Percentiles rank a stretch among this genome's conserved stretches.
These are phyloP conservation scores for Euleptes europaea DNA, from an alignment of 2,113 vertebrate species.

Conservation along the genomic window DNA sequence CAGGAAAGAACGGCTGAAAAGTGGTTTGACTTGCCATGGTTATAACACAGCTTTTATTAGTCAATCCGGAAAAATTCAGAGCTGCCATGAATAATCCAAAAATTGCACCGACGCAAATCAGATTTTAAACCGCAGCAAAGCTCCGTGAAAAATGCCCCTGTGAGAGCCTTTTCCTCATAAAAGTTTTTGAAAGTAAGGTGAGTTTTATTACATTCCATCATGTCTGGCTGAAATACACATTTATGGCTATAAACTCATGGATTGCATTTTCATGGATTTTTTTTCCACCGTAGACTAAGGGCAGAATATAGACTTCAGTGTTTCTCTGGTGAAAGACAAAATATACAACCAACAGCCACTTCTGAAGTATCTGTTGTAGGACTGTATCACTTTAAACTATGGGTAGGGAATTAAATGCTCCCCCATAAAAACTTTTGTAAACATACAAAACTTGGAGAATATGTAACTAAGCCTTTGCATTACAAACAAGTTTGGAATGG, in stretches of 20 bases:
- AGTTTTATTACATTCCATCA: accelerated
- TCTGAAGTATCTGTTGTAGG: background rate
- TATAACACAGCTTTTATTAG: too few species aligned
- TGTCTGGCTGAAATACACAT: background rate
- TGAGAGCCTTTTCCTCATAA: background rate
- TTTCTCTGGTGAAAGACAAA: background rate
- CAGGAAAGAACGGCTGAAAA: too few species aligned
- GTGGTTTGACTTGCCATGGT: too few species aligned
- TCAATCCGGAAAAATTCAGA: too few species aligned
- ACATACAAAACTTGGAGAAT: background rate
- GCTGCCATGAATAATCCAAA: too few species aligned
- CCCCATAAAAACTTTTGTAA: background rate
- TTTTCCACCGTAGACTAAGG: background rate
- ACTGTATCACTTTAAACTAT: background rate
- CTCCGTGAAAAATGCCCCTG: too few species aligned
- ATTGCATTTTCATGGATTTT: constrained; percentile 7
- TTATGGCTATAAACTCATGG: background rate
- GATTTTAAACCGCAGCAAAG: too few species aligned
- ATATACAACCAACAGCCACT: background rate
- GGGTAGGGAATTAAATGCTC: background rate
- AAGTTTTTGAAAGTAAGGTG: background rate
- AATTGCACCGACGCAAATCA: too few species aligned
- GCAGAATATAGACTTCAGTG: constrained; percentile 21
- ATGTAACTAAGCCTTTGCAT: background rate
- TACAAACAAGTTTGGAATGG: background rate